Evolutionary conservation across 2,888 invertebrate species (phyloP).

Genomic region (Linyphia triangularis): DNA sequence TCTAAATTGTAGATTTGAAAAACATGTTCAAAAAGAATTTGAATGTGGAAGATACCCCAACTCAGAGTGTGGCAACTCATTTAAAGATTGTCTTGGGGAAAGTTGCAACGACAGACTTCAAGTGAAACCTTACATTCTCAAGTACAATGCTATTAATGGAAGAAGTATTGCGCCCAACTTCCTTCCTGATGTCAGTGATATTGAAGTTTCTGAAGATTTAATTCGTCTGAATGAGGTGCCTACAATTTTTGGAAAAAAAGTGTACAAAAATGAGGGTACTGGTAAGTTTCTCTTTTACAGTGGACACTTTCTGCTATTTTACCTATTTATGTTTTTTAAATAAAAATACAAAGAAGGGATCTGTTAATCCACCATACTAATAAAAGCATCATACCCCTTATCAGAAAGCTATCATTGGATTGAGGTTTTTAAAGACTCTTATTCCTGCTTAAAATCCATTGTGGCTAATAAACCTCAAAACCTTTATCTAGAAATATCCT

Average conservation of each 20-base stretch:
- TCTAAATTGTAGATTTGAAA: neutral
- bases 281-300: conserved; percentile 2
- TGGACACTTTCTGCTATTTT: no score
- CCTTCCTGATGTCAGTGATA: conserved; percentile 26
- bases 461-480: no score
- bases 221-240: conserved; percentile 26
- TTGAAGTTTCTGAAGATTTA: conserved; percentile 31
- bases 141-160: neutral
- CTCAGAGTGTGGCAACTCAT: neutral
- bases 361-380: no score
- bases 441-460: no score
- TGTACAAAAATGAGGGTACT: conserved; percentile 25
- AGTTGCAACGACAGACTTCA: neutral
- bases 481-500: no score
- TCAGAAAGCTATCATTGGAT: no score
- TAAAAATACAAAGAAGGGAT: no score
- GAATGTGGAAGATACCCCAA: neutral
- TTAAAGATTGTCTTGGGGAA: neutral
- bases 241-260: neutral
- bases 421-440: no score
- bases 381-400: no score
- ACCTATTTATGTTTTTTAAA: no score
- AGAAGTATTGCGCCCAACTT: conserved; percentile 5
- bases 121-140: conserved; percentile 35
- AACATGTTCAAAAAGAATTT: neutral